Evolutionary conservation across 2,113 vertebrate species (phyloP).

Genomic region (Erythrocercus mccallii): DNA sequence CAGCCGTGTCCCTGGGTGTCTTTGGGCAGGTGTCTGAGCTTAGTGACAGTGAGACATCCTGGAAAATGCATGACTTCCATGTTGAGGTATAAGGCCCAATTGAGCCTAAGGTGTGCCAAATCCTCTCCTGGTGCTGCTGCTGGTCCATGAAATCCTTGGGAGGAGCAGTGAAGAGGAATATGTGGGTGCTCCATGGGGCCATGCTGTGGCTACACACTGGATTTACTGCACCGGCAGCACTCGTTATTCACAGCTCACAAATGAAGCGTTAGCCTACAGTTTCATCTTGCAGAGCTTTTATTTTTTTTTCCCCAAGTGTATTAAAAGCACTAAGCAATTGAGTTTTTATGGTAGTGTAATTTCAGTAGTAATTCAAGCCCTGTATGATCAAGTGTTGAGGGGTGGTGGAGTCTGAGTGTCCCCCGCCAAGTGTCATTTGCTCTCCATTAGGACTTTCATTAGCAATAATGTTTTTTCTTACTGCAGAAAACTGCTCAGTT

Average conservation of each 20-base stretch:
- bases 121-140: neutral
- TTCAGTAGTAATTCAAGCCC: neutral
- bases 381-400: neutral
- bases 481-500: neutral
- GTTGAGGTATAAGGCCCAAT: neutral
- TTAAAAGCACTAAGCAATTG: neutral
- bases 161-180: neutral
- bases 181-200: neutral
- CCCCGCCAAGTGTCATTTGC: neutral
- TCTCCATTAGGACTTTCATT: neutral
- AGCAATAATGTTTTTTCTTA: neutral
- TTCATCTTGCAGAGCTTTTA: neutral
- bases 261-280: neutral
- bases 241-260: neutral
- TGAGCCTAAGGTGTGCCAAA: neutral
- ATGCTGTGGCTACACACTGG: neutral
- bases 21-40: neutral
- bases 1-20: neutral
- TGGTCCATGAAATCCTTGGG: neutral
- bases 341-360: neutral
- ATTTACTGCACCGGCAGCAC: neutral
- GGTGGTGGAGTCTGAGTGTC: neutral
- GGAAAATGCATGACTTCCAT: neutral
- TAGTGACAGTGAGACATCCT: rapidly evolving
- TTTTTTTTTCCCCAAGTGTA: neutral